phyloP scores from a whole-genome alignment of 2,113 vertebrate genomes.

The Shinisaurus crocodilurus region DNA sequence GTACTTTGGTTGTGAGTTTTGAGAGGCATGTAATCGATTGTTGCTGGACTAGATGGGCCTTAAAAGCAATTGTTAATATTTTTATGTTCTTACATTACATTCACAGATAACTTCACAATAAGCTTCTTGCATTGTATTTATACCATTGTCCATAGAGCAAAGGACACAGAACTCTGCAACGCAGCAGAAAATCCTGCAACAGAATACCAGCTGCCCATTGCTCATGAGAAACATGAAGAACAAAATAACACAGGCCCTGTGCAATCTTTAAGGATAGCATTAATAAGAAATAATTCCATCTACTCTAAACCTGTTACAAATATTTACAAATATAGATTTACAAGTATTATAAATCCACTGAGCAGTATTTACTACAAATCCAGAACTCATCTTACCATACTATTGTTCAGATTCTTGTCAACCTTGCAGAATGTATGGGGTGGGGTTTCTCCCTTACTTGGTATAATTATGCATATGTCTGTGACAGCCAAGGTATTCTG shows the following conservation, averaged over 20 bases:
- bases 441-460: slow-evolving; percentile 94
- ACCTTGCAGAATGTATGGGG: slow-evolving; percentile 98
- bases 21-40: too few species aligned
- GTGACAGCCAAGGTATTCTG: slow-evolving; percentile 94
- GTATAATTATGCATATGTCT: slow-evolving; percentile 95
- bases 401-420: slow-evolving; percentile 97
- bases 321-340: neutral
- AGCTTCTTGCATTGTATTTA: neutral
- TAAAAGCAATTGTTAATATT: neutral
- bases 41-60: neutral
- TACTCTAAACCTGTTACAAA: neutral
- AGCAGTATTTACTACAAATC: fast-evolving
- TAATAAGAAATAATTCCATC: neutral
- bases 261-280: neutral
- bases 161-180: neutral
- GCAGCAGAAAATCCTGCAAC: neutral
- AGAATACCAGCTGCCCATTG: neutral
- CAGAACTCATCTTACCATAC: slow-evolving; percentile 86
- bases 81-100: neutral
- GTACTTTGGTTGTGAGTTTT: neutral
- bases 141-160: neutral
- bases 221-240: neutral
- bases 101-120: neutral
- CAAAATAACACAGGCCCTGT: too few species aligned
- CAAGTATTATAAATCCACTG: fast-evolving